Base-by-base conservation (phyloP, 1,140 invertebrate genomes). In the Drosophila orosa region DNA sequence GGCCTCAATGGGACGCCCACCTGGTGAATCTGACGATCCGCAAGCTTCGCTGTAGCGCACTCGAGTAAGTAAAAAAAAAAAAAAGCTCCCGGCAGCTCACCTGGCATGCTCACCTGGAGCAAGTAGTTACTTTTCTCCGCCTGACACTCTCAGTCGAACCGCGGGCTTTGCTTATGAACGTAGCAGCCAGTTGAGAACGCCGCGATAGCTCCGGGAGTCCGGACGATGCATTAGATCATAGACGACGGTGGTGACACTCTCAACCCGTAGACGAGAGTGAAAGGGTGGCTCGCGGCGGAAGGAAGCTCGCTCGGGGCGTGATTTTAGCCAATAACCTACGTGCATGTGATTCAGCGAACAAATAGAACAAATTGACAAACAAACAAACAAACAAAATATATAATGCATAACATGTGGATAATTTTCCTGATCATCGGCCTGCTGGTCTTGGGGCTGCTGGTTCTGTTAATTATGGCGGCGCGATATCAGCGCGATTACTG, bases 401-500 rank as follows among this genome's bases (percentile, higher is more conserved):
- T 10, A 63, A 84, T 90, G 84, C 35, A 58, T 27, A 74, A 71
- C 42, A 80, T 89, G 84, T 89, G 84, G 84, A 77, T 89, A 44
- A 47, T 89, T 54, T 89, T 90, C 39, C 48, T 85, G 52, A 84
- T 89, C 52, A 74, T 89, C 27, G 84, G 84, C 8, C 40, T 89
- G 48, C 40, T 90, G 37, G 77, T 91, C 31, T 61, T 91, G 22
- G 59, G 67, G 6, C 56, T 90, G 25, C 44, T 91, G 39, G 35
- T 74, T 25, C 61, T 91, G 39, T 24, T 85, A 24, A 47, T 75
- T 45, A 76, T 91, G 33, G 77, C 73, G n/a, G 68, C 82, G 15
- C 73, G 72, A 37, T 91, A 91, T 75, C 84, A 90, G 54, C 86
- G 90, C 9, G 78, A 91, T 37, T 91, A 91, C 62, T 91, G 90